Percentiles rank a stretch among this genome's conserved stretches.
Conservation (phyloP, 92 coral and sea anemone species). For the Zoanthus sociatus region DNA sequence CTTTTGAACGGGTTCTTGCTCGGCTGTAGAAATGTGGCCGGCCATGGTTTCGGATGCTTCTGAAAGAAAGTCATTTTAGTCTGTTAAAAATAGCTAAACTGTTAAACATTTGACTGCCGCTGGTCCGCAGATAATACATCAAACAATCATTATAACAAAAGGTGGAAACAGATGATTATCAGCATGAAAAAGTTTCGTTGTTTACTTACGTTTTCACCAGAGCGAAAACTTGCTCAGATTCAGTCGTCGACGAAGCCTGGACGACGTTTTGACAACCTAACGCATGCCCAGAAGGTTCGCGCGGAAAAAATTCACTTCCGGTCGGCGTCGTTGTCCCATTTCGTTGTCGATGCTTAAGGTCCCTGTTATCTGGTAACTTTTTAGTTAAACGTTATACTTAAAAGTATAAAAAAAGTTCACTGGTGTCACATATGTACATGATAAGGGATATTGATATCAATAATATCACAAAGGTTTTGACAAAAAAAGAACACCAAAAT, state of each 20-base stretch:
- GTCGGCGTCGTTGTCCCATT: slow-evolving; percentile 53
- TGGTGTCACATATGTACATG: too few relatives aligned
- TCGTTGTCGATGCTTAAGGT: slow-evolving; percentile 43
- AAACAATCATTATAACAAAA: neutral
- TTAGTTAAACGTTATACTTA: too few relatives aligned
- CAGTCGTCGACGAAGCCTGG: slow-evolving; percentile 47
- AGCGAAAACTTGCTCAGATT: neutral
- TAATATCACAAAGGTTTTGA: too few relatives aligned
- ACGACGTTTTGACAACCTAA: slow-evolving; percentile 45
- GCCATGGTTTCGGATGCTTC: neutral
- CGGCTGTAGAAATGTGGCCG: neutral
- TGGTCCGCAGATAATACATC: too few relatives aligned
- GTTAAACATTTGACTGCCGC: neutral
- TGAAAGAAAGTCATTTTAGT: neutral
- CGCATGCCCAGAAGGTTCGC: slow-evolving; percentile 44
- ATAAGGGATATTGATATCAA: too few relatives aligned
- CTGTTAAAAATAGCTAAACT: slow-evolving; percentile 1
- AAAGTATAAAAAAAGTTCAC: too few relatives aligned
- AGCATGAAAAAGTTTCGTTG: slow-evolving; percentile 1
- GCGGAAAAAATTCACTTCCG: slow-evolving; percentile 29
- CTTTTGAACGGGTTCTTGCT: slow-evolving; percentile 18
- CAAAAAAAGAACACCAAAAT: too few relatives aligned
- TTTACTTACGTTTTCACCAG: neutral
- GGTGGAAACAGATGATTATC: neutral
- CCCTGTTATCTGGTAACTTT: too few relatives aligned